phyloP scores from a whole-genome alignment of 2,888 invertebrate genomes.

The Tethea ocularis region DNA sequence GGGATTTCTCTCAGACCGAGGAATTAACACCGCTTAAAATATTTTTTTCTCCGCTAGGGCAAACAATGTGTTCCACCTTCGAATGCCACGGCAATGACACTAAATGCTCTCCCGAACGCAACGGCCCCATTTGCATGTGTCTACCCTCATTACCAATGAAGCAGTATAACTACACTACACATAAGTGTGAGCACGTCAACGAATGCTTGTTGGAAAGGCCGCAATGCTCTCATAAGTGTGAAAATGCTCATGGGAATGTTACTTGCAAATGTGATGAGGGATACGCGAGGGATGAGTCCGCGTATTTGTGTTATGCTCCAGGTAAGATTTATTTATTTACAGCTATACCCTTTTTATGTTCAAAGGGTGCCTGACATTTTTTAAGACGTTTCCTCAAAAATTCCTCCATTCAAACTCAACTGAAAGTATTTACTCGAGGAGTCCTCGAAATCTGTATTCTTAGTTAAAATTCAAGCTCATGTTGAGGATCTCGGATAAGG shows the following conservation, averaged over 20 bases:
- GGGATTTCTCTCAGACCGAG: too few species aligned
- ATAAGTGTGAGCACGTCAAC: conserved; percentile 82
- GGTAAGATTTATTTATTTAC: conserved; percentile 40
- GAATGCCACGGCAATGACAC: conserved; percentile 49
- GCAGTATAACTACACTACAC: conserved; percentile 55
- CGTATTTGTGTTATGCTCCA: conserved; percentile 58
- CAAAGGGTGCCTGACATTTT: too few species aligned
- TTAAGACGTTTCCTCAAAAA: too few species aligned
- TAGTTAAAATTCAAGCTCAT: too few species aligned
- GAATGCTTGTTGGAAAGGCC: conserved; percentile 86
- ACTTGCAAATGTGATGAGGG: conserved; percentile 85
- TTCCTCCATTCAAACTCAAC: too few species aligned
- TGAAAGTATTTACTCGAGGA: too few species aligned
- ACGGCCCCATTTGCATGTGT: conserved; percentile 83
- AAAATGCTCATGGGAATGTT: conserved; percentile 84
- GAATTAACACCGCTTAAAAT: too few species aligned
- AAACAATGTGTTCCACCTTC: conserved; percentile 58
- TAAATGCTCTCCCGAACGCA: conserved; percentile 50
- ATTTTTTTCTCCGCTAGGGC: conserved; percentile 44
- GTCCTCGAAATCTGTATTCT: too few species aligned
- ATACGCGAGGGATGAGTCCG: conserved; percentile 42
- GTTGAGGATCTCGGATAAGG: too few species aligned
- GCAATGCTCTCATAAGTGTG: conserved; percentile 88
- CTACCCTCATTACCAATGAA: conserved; percentile 53
- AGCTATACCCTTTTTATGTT: too few species aligned